Evolutionary conservation across 2,797 vertebrate genomes (phyloP), one percentile per base, ranked within the genome.

Genomic region (Gouania willdenowi): DNA sequence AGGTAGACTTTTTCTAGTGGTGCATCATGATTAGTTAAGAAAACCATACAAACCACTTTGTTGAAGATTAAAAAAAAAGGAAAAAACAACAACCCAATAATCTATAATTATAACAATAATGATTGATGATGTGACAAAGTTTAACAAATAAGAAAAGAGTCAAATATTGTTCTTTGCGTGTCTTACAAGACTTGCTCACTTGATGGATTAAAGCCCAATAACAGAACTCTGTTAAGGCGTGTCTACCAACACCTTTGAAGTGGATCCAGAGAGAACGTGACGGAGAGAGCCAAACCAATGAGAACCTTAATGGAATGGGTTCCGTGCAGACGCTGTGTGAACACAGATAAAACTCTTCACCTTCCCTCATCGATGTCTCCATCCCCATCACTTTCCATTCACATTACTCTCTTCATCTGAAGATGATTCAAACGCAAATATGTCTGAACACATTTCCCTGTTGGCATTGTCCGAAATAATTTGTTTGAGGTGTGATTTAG

Each of bases 201-300:
- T 42, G 16, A 66, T 58, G 58, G 37, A 49, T 59, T 31, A 23
- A 19, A 49, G 37, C 40, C 13, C 9, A 22, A 36, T 41, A 61
- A 61, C 49, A 55, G 46, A 46, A 32, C 36, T 33, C 26, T 11
- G 44, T 68, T 66, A 57, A 64, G 57, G 30, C 22, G 39, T 59
- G 71, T 70, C 47, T 50, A 53, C 30, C 30, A 37, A 47, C 68
- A 77, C 64, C 81, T 85, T 84, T 80, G 79, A 81, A 75, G 69
- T 79, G 12, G 5, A 49, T 41, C 26, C 27, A 33, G 63, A 39
- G 43, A 65, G 45, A 57, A 72, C 4, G 9, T 40, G 50, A 71
- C 40, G n/a, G n/a, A 38, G 47, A 35, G 30, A 28, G 36, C 36
- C 52, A 73, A 73, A 50, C 15, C 61, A 77, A 77, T 75, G 44